These are phyloP conservation scores for Tragelaphus strepsiceros DNA, from an alignment of 2,113 vertebrate genomes.

Conservation along the genomic window DNA sequence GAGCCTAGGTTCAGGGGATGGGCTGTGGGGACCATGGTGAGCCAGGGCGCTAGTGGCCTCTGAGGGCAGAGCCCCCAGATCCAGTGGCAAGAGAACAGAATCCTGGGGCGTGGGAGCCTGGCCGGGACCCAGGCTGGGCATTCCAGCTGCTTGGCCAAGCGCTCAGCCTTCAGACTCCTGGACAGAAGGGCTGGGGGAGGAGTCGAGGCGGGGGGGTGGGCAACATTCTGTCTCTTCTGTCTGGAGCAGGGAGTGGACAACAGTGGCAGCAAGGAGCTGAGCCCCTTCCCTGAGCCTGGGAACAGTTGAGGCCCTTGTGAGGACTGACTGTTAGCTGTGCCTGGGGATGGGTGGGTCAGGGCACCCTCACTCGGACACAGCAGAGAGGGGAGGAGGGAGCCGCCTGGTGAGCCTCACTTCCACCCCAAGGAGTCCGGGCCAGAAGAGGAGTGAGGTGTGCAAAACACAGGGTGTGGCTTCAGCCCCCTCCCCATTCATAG, in stretches of 20 bases:
- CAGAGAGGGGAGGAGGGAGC: not conserved
- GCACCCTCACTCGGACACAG: not conserved
- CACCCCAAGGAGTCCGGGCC: not conserved
- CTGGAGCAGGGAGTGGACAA: not conserved
- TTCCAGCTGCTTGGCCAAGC: constrained; percentile 65
- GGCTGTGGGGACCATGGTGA: not conserved
- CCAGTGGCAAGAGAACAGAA: not conserved
- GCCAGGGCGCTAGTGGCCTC: not conserved
- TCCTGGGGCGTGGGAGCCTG: constrained; percentile 36
- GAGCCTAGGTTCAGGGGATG: not conserved
- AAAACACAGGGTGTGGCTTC: not conserved
- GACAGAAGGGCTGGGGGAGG: constrained; percentile 22
- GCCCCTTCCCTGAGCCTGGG: not conserved
- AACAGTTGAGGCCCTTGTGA: not conserved
- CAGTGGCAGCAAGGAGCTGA: not conserved
- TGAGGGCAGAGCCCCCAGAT: not conserved
- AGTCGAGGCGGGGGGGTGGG: not conserved
- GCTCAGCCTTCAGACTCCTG: constrained; percentile 34
- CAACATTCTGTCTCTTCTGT: not conserved
- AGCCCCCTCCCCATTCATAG: not conserved
- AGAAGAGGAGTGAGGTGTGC: not conserved
- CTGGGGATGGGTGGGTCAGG: not conserved
- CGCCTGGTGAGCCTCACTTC: no score
- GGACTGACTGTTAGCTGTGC: not conserved
- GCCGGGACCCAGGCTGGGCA: constrained; percentile 38